Conservation (phyloP, 1,140 invertebrate species). For the Cydia amplana region DNA sequence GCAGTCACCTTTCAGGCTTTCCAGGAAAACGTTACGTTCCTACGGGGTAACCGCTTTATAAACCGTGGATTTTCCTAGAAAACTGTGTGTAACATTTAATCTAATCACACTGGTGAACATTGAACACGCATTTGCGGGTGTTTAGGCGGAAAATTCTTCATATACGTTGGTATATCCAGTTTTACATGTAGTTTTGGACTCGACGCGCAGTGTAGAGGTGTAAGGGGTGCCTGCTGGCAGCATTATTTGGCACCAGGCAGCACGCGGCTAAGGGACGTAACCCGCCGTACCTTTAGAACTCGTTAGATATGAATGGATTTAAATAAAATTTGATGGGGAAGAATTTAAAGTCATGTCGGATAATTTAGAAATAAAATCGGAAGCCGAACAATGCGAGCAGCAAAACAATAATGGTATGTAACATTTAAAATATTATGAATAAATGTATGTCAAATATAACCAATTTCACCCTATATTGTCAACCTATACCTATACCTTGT, state of each 20-base stretch:
- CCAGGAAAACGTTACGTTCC: conserved; percentile 31
- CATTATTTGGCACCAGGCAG: background rate
- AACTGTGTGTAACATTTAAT: background rate
- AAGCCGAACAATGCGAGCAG: background rate
- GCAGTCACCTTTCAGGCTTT: conserved; percentile 68
- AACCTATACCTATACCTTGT: too few species aligned
- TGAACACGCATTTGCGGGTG: background rate
- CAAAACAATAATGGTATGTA: conserved; percentile 19
- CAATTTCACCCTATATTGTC: background rate
- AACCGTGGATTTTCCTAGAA: background rate
- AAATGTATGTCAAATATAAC: too few species aligned
- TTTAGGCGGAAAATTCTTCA: background rate
- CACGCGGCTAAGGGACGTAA: background rate
- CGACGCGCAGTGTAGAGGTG: conserved; percentile 38
- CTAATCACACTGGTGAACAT: background rate
- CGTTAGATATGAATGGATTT: background rate
- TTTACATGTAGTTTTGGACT: background rate
- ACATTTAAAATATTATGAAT: too few species aligned
- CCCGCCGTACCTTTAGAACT: background rate
- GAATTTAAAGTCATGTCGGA: background rate
- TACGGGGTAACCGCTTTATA: background rate
- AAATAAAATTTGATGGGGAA: background rate
- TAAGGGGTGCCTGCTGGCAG: background rate
- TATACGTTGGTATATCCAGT: background rate
- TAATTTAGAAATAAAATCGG: background rate